Evolutionary conservation across 2,113 vertebrate genomes (phyloP).

Genomic region (Ginglymostoma cirratum): DNA sequence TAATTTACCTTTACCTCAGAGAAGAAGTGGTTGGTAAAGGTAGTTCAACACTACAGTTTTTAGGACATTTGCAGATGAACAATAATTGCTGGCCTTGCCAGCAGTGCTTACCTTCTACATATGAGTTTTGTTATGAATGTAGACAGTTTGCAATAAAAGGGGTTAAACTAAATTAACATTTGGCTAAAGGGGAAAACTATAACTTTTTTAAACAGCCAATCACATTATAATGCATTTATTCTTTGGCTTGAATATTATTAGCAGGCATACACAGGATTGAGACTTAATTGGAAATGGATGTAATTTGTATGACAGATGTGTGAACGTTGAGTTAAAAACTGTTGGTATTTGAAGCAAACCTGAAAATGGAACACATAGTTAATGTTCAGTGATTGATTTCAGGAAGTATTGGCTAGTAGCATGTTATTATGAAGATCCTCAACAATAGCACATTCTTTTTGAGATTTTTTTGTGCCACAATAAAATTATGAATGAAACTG

Average conservation of each 20-base stretch:
- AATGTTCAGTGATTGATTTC: not conserved
- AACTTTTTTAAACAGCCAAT: not conserved
- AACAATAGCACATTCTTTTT: not conserved
- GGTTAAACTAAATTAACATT: constrained; percentile 37
- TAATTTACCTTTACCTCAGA: not conserved
- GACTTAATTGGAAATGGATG: not conserved
- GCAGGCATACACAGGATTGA: not conserved
- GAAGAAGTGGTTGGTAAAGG: not conserved
- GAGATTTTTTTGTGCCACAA: not conserved
- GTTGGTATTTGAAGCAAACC: not conserved
- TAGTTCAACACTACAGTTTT: not conserved
- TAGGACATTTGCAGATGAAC: too few species aligned
- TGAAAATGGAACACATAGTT: not conserved
- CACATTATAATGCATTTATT: not conserved
- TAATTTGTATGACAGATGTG: not conserved
- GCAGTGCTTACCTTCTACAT: not conserved
- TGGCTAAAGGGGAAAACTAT: not conserved
- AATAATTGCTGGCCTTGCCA: not conserved
- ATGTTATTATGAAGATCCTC: not conserved
- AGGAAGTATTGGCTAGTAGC: not conserved
- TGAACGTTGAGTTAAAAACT: not conserved
- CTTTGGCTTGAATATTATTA: not conserved
- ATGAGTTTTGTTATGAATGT: not conserved
- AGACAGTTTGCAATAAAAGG: not conserved
- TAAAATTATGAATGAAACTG: not conserved